phyloP scores from a whole-genome alignment of 2,888 invertebrate species.

The Siphlonurus alternatus region DNA sequence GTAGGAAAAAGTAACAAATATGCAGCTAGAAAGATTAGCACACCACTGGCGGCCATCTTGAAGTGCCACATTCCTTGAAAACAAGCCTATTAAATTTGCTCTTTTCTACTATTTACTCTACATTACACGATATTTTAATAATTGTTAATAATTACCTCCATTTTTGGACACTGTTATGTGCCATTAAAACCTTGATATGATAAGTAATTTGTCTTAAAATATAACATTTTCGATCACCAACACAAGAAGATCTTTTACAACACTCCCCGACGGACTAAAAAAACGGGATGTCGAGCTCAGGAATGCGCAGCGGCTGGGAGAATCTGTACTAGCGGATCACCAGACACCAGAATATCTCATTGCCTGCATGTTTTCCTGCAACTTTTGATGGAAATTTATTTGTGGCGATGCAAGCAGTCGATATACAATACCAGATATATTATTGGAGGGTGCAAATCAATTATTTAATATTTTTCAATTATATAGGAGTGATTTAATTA shows the following conservation, averaged over 20 bases:
- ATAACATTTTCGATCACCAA: not conserved
- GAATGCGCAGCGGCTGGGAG: not conserved
- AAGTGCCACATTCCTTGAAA: slow-evolving; percentile 47
- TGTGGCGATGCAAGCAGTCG: no score
- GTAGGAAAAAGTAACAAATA: not conserved
- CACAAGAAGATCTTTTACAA: not conserved
- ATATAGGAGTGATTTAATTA: no score
- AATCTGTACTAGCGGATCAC: not conserved
- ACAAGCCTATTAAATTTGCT: slow-evolving; percentile 3
- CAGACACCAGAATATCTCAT: not conserved
- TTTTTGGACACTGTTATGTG: not conserved
- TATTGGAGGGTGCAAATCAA: no score
- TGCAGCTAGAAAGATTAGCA: not conserved
- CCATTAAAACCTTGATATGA: not conserved
- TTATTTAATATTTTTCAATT: no score
- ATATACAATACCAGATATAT: no score
- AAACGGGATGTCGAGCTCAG: slow-evolving; percentile 2
- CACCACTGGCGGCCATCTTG: slow-evolving; percentile 40
- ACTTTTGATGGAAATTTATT: not conserved
- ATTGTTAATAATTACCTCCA: not conserved
- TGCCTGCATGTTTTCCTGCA: not conserved
- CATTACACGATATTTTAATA: not conserved
- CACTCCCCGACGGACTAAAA: not conserved
- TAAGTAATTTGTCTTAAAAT: not conserved
- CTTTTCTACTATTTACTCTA: not conserved